Evolutionary conservation across 2,113 vertebrate species (phyloP).

Genomic region (Rhea americana): DNA sequence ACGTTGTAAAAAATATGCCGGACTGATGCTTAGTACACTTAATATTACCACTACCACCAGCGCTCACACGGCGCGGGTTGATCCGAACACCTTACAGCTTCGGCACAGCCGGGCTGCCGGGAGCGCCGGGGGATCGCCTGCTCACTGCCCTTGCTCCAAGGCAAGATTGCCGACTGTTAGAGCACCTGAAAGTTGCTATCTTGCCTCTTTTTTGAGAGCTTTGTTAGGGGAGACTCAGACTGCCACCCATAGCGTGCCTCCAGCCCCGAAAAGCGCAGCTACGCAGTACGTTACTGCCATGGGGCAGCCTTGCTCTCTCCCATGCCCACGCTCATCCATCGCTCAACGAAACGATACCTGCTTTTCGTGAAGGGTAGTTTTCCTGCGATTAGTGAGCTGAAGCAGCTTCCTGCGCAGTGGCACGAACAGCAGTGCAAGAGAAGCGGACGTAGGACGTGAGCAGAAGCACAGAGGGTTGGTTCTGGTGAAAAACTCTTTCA

Average conservation of each 20-base stretch:
- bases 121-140: background rate
- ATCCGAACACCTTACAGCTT: background rate
- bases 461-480: background rate
- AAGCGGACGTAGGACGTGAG: accelerated
- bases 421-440: background rate
- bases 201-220: background rate
- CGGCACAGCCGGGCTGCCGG: background rate
- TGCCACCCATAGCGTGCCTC: background rate
- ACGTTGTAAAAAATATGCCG: background rate
- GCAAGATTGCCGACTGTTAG: background rate
- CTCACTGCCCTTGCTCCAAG: background rate
- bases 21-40: background rate
- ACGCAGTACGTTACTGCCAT: background rate
- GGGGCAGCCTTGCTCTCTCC: background rate
- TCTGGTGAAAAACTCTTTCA: background rate
- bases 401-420: background rate
- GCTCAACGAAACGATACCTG: background rate
- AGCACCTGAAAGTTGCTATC: background rate
- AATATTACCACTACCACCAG: background rate
- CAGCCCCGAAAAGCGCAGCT: background rate
- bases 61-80: background rate
- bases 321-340: background rate
- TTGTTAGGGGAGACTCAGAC: background rate
- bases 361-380: background rate
- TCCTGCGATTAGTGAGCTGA: background rate